These are phyloP conservation scores for Doryteuthis pealeii DNA, from an alignment of 1,140 invertebrate species.

Conservation along the genomic window DNA sequence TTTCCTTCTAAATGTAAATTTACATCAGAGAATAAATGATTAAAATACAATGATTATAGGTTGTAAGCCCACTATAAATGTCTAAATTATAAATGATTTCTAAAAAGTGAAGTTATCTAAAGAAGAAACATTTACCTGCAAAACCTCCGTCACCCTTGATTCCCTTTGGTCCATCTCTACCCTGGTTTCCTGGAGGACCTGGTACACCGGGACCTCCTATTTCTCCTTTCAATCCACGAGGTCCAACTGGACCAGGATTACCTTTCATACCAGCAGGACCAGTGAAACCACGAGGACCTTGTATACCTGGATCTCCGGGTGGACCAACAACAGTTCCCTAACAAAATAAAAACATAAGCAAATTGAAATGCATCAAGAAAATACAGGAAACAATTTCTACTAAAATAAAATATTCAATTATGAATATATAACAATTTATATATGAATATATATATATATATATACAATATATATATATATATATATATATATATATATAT, in stretches of 20 bases:
- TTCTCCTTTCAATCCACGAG: slow-evolving; percentile 37
- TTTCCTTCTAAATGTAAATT: no score
- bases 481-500: no score
- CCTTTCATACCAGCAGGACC: slow-evolving; percentile 47
- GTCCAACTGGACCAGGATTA: slow-evolving; percentile 41
- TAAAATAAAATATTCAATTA: no score
- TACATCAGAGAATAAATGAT: neutral
- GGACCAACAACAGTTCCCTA: slow-evolving; percentile 40
- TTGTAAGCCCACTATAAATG: no score
- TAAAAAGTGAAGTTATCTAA: no score
- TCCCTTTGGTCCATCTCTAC: slow-evolving; percentile 36
- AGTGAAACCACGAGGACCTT: slow-evolving; percentile 36
- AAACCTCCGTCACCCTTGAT: slow-evolving; percentile 33
- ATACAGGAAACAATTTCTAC: no score
- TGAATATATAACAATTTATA: no score
- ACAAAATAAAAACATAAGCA: no score
- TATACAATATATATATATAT: no score
- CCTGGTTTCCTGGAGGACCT: slow-evolving; percentile 37
- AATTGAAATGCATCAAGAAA: no score
- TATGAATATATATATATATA: no score
- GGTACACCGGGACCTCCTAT: slow-evolving; percentile 35
- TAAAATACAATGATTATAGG: neutral
- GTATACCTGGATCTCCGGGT: slow-evolving; percentile 37
- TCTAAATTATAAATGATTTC: no score
- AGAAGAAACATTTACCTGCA: slow-evolving; percentile 25